Conservation (phyloP, 2,797 vertebrate genomes). For the Tadarida brasiliensis region DNA sequence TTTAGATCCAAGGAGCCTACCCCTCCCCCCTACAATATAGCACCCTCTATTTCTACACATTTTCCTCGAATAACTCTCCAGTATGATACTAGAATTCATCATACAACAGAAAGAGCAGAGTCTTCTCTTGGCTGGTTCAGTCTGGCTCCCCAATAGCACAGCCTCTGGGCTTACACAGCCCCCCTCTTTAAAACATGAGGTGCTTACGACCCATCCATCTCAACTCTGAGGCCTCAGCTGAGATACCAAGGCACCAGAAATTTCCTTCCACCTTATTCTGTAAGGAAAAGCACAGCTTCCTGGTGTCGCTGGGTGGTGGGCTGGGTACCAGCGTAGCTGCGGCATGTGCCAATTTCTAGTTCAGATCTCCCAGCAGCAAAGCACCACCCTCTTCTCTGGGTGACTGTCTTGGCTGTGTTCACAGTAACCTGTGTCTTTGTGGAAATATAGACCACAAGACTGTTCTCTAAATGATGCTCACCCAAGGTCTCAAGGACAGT, state of each 20-base stretch:
- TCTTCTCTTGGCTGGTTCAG: no score
- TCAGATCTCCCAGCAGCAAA: no score
- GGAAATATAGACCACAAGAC: not conserved
- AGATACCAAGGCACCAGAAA: no score
- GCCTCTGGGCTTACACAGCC: not conserved
- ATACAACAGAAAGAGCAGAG: not conserved
- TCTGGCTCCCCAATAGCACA: no score
- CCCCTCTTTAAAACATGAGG: not conserved
- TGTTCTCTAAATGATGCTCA: not conserved
- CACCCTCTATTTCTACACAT: not conserved
- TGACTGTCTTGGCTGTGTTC: no score
- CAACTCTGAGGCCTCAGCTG: no score
- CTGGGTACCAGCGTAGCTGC: no score
- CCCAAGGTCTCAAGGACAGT: not conserved
- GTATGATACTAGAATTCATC: not conserved
- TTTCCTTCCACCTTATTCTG: not conserved
- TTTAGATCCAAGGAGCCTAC: no score
- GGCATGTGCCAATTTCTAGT: not conserved
- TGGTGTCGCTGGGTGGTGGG: no score
- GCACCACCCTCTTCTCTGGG: not conserved
- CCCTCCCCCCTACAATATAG: rapidly evolving
- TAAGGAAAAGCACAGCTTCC: not conserved
- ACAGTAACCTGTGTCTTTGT: no score
- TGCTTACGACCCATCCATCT: not conserved
- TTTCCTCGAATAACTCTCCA: not conserved